Conservation (phyloP, 2,888 invertebrate species). For the Drosophila pseudotalamancana region DNA sequence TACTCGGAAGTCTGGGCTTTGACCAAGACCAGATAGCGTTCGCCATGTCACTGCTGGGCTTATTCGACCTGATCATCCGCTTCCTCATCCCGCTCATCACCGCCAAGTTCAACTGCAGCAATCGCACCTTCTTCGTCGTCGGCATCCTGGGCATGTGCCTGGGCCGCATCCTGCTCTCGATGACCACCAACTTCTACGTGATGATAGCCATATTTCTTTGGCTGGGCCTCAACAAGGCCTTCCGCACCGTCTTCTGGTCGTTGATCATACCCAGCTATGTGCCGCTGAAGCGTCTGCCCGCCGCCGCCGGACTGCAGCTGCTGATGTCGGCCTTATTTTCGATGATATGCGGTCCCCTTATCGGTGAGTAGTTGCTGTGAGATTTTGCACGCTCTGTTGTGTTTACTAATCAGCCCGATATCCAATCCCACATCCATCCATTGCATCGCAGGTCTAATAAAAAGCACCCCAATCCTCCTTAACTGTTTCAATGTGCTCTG, state of each 20-base stretch:
- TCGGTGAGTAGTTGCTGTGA: constrained; percentile 85
- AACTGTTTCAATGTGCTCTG: constrained; percentile 88
- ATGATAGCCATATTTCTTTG: constrained; percentile 87
- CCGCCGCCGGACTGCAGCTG: constrained; percentile 89
- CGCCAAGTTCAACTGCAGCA: constrained; percentile 88
- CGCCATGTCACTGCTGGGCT: constrained; percentile 89
- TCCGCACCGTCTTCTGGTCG: constrained; percentile 90
- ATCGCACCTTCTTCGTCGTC: constrained; percentile 88
- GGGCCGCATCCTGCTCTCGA: constrained; percentile 86
- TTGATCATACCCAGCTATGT: constrained; percentile 90
- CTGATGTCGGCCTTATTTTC: constrained; percentile 88
- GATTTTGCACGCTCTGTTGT: constrained; percentile 1
- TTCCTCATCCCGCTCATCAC: constrained; percentile 89
- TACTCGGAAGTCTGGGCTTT: constrained; percentile 88
- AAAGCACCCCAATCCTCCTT: constrained; percentile 87
- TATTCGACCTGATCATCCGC: constrained; percentile 87
- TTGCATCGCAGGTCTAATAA: constrained; percentile 86
- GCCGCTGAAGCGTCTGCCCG: constrained; percentile 88
- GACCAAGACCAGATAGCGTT: constrained; percentile 86
- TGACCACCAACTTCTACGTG: constrained; percentile 85
- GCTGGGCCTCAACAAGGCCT: constrained; percentile 89
- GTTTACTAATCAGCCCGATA: not conserved
- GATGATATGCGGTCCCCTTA: constrained; percentile 87
- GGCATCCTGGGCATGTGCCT: constrained; percentile 88
- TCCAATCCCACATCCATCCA: not conserved